Base-by-base conservation (phyloP, 2,113 vertebrate species). In the Sceloporus tristichus region DNA sequence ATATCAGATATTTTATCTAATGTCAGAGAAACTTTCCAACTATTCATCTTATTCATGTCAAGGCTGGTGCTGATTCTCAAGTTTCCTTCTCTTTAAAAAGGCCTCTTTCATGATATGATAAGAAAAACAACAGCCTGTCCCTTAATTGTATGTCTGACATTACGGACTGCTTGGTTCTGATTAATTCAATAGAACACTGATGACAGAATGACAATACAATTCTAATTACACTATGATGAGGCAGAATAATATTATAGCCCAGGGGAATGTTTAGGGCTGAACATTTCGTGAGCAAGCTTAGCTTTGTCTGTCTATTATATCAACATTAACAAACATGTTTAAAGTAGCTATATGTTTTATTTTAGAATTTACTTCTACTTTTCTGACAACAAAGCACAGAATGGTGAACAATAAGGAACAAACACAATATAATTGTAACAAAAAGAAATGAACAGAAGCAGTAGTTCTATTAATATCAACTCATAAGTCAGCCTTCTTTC, bases 191-290 rank as follows among this genome's bases (percentile, higher is more conserved):
- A 71, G 66, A 87, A 40, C 38, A 40, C 48, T 40, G 77, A 59
- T 86, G 85, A 79, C 77, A 71, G 68, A 71, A 71, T 70, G 53
- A 80, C 53, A 87, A 73, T 80, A 68, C 53, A 25, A 59, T 87
- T 73, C 77, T 80, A 87, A 80, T 80, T 87, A 59, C 16, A 73
- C 34, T 71, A 56, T 80, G 66, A 87, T 65, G 56, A 34, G 6
- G 19, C 42, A 80, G 42, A 80, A 73, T 56, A n/a, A 1, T 54
- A 71, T 29, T 34, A 25, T 48, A 54, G 66, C 65, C 78, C 65
- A n/a, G 23, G 34, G 23, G 34, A 25, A 80, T 5, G 4, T 56
- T 87, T 59, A 59, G n/a, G 34, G 29, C 16, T 48, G 78, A 53
- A 38, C 85, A 38, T 84, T 73, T 68, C 21, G 29, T 59, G 66